Conservation (phyloP, 2,888 invertebrate genomes). For the Hyppa rectilinea region DNA sequence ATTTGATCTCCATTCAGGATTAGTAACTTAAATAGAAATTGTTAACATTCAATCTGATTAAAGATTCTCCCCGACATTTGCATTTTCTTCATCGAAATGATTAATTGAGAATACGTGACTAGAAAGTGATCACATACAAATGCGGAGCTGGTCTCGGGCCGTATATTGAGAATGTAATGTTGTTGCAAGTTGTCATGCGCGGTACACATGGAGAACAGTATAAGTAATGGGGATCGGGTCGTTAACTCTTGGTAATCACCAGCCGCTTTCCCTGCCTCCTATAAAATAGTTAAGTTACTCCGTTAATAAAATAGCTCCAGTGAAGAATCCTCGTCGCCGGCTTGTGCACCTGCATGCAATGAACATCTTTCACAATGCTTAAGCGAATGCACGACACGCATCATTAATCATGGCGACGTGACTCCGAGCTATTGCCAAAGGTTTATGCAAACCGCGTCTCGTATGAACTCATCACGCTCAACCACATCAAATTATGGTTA, state of each 20-base stretch:
- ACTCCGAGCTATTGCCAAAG: conserved; percentile 81
- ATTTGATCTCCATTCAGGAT: conserved; percentile 51
- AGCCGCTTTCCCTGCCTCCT: conserved; percentile 50
- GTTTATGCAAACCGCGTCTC: conserved; percentile 78
- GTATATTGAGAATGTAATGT: conserved; percentile 50
- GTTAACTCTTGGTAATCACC: conserved; percentile 58
- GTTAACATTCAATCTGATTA: conserved; percentile 40
- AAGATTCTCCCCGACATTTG: conserved; percentile 27
- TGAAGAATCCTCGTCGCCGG: conserved; percentile 60
- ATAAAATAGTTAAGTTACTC: conserved; percentile 61
- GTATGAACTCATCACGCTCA: conserved; percentile 84
- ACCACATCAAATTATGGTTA: conserved; percentile 82
- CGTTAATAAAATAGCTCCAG: conserved; percentile 59
- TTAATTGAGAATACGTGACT: conserved; percentile 53
- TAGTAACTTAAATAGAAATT: conserved; percentile 36
- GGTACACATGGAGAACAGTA: conserved; percentile 45
- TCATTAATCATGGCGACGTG: conserved; percentile 83
- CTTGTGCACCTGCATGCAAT: conserved; percentile 66
- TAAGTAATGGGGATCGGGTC: conserved; percentile 52
- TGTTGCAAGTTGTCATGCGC: conserved; percentile 54
- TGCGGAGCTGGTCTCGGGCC: conserved; percentile 36
- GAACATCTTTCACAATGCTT: conserved; percentile 76
- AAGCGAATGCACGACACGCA: conserved; percentile 73
- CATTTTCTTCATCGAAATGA: conserved; percentile 41
- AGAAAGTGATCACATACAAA: conserved; percentile 54